Evolutionary conservation across 2,888 invertebrate genomes (phyloP), one percentile per base, ranked within the genome.

Genomic region (Autographa pulchrina): DNA sequence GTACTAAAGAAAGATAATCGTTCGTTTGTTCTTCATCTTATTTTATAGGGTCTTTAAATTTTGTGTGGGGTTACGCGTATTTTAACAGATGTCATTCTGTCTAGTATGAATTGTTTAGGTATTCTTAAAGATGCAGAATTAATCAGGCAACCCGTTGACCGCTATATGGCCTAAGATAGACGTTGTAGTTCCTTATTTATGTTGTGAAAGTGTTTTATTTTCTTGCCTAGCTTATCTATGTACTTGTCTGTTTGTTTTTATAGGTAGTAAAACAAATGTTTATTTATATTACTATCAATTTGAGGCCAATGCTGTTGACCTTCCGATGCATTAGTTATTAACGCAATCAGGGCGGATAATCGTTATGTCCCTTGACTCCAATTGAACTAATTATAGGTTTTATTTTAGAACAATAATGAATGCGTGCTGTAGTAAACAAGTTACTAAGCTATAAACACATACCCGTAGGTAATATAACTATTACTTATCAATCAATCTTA

Each of bases 291-390:
- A 63, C 8, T 77, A 70, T 67, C 62, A 65, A 62, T 71, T 65
- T 65, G 41, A 70, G 74, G 74, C 67, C 77, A 67, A 41, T 59
- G n/a, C 35, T 35, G 35, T 60, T 78, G 56, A 80, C 81, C 81
- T 78, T 77, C 73, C 65, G 68, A 38, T 73, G 52, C 43, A 31
- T 65, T 65, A 60, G 62, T 59, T 31, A 68, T 63, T 13, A 63
- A 68, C 60, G 20, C 60, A 54, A 78, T 80, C 81, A 68, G 77
- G 81, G 77, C 77, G 72, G 70, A 56, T 56, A 56, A 56, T 59
- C 16, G 31, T 32, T 31, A 32, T 32, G 32, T 59, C 59, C 59
- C 59, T 59, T 59, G 59, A 59, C 59, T 59, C n/a, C 31, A 59
- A 59, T 59, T 32, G 59, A 32, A n/a, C 59, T 59, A 59, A 59